Conservation (phyloP, 2,888 invertebrate species). For the Creontiades dilutus region DNA sequence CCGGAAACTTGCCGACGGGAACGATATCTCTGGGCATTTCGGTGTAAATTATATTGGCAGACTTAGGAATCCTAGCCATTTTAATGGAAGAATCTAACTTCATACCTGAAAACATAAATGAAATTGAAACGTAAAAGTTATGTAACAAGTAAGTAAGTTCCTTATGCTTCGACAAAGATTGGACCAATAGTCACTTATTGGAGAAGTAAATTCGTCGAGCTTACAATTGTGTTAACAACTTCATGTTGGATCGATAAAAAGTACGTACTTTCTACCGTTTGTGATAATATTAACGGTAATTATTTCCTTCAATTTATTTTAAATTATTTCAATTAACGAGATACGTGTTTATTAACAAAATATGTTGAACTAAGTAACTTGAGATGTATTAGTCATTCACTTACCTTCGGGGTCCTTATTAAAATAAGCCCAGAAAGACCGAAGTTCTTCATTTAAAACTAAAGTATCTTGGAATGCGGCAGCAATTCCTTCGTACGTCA, state of each 20-base stretch:
- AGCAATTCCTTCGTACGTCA: constrained; percentile 83
- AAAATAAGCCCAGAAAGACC: constrained; percentile 76
- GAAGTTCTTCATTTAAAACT: constrained; percentile 77
- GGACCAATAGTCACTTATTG: no score
- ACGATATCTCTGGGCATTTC: constrained; percentile 63
- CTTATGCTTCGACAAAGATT: no score
- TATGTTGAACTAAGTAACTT: no score
- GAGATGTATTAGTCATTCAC: not conserved
- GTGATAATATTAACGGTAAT: no score
- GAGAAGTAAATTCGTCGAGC: no score
- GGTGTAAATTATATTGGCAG: constrained; percentile 78
- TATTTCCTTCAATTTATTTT: no score
- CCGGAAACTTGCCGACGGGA: constrained; percentile 75
- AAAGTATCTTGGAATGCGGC: constrained; percentile 78
- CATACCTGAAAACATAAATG: constrained; percentile 34
- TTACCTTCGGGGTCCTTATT: constrained; percentile 73
- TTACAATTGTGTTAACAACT: no score
- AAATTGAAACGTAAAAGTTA: not conserved
- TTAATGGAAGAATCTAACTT: constrained; percentile 73
- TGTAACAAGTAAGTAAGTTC: no score
- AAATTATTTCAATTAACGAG: no score
- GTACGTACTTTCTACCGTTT: no score
- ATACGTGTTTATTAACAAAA: no score
- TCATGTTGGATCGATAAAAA: no score
- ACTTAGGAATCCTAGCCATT: constrained; percentile 78